phyloP scores from a whole-genome alignment of 2,113 vertebrate species.

The Mustela nigripes region DNA sequence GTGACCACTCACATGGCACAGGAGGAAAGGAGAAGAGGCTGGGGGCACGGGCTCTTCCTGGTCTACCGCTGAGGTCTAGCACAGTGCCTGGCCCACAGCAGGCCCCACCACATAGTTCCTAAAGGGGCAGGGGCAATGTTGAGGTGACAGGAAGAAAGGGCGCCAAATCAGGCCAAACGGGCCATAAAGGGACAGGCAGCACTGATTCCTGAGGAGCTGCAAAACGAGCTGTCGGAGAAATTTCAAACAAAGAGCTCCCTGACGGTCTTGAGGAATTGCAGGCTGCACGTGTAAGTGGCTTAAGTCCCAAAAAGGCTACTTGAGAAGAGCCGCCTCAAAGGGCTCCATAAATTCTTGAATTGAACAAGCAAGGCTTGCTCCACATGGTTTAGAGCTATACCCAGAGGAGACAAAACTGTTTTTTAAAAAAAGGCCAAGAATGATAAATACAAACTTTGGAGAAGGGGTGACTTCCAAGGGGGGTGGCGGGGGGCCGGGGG shows the following conservation, averaged over 20 bases:
- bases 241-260: conserved; percentile 70
- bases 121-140: neutral
- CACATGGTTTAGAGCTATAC: neutral
- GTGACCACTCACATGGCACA: neutral
- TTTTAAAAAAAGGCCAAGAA: neutral
- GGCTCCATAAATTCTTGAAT: neutral
- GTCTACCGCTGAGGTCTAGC: neutral
- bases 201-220: conserved; percentile 29
- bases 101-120: neutral
- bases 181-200: neutral
- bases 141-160: neutral
- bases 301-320: conserved; percentile 36
- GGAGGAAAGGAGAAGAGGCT: neutral
- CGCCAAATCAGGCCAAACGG: neutral
- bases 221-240: conserved; percentile 61
- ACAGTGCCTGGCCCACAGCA: neutral
- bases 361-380: conserved; percentile 32
- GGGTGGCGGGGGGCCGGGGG: too few species aligned
- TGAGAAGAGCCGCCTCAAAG: neutral
- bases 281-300: neutral
- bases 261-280: conserved; percentile 45
- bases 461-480: neutral
- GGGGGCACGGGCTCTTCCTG: neutral
- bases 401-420: neutral
- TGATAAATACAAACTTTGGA: neutral